These are phyloP conservation scores for Triops longicaudatus DNA, from an alignment of 1,140 invertebrate species.

Conservation along the genomic window DNA sequence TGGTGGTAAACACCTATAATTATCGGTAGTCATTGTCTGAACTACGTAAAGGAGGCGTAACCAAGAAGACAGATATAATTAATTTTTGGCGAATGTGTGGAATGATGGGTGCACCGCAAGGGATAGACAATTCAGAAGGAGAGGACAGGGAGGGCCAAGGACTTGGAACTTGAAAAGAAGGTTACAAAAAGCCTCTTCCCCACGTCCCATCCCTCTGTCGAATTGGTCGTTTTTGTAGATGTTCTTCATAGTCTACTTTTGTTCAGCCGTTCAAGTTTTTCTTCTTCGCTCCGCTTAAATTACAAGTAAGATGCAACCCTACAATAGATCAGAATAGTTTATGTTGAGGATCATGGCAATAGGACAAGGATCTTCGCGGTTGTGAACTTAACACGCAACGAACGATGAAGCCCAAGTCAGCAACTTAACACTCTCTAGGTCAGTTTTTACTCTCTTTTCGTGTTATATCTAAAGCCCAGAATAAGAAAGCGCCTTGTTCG, in stretches of 20 bases:
- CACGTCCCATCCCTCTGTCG: background rate
- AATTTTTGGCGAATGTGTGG: conserved; percentile 17
- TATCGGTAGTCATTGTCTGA: conserved; percentile 1
- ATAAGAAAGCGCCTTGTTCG: background rate
- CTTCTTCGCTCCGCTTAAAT: background rate
- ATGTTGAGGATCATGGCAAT: too few species aligned
- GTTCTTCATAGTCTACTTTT: conserved; percentile 5
- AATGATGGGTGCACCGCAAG: background rate
- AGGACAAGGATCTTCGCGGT: background rate
- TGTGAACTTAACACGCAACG: background rate
- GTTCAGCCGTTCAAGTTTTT: background rate
- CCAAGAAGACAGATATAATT: background rate
- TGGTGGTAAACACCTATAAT: conserved; percentile 2
- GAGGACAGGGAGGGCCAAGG: background rate
- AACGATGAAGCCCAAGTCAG: background rate
- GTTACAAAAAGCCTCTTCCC: background rate
- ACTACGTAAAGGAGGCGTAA: conserved; percentile 13
- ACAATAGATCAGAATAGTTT: background rate
- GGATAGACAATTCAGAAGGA: background rate
- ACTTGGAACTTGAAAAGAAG: background rate
- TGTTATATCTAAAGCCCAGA: background rate
- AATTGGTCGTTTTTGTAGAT: background rate
- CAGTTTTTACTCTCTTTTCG: background rate
- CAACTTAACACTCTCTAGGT: background rate
- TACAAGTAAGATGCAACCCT: background rate